Percentiles rank a stretch among this genome's conserved stretches.
Evolutionary conservation across 2,797 vertebrate genomes (phyloP).

Genomic region (Onychomys leucogaster): DNA sequence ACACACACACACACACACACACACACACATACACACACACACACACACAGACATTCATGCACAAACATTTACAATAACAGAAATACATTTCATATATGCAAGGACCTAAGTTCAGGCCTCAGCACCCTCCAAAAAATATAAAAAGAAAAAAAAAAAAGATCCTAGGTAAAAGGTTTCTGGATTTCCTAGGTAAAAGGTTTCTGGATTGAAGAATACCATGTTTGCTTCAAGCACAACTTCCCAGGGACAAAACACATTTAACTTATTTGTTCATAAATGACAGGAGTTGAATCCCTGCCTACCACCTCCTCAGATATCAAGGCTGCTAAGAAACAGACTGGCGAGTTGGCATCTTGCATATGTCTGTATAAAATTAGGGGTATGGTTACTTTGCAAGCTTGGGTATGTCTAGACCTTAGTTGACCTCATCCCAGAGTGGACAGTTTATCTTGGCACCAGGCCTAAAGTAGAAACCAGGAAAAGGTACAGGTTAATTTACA

Average conservation of each 20-base stretch:
- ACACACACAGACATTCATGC: background rate
- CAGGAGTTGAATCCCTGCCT: background rate
- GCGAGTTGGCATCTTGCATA: background rate
- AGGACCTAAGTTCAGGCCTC: background rate
- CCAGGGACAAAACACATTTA: background rate
- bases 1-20: too few species aligned
- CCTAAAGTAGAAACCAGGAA: background rate
- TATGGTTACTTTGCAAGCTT: rapidly evolving
- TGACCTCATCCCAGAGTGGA: background rate
- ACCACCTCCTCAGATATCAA: background rate
- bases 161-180: background rate
- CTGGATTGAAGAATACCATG: background rate
- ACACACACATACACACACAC: too few species aligned
- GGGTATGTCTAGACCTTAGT: background rate
- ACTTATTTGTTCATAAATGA: background rate
- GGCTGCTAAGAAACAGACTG: background rate
- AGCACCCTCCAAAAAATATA: background rate
- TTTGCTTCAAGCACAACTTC: background rate
- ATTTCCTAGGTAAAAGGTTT: too few species aligned
- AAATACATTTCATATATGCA: background rate
- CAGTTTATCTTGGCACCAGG: background rate
- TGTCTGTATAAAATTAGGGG: background rate
- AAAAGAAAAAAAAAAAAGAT: background rate
- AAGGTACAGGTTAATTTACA: background rate
- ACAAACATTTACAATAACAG: background rate